Base-by-base conservation (phyloP, 2,888 invertebrate species). In the Tetheella fluctuosa region DNA sequence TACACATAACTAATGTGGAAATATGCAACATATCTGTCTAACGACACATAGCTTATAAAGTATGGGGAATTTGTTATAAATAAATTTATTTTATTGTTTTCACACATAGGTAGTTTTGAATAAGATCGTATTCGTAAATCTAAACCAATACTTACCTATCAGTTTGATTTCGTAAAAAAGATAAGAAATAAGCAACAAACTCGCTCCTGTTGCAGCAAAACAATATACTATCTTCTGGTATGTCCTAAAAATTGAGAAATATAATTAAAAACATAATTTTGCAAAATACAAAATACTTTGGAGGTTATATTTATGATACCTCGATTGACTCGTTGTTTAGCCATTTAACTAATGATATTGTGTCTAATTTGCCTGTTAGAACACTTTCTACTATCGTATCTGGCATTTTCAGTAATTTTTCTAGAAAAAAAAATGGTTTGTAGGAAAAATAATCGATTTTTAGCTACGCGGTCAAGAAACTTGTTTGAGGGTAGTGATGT, bases 151-250 rank as follows among this genome's bases (percentile, higher is more conserved):
- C 86, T 81, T 84, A 94, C 86, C 86, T 85, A 63, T 94, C 94
- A 42, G 94, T 94, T 75, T 94, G 94, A 68, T 84, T 91, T 56
- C 94, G 88, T 65, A 95, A 74, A 76, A 91, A 94, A 25, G 94
- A 91, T 64, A 95, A 78, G 77, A 94, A 95, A 77, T 91, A 94
- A n/a, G 93, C 85, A 37, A 94, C 94, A 80, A 95, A 95, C 67
- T 94, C 94, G 59, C 79, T 88, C 66, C 80, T 85, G 65, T 83
- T 88, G 67, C 89, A 91, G 72, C 89, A 86, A 57, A 83, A 77
- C 63, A 89, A 76, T 63, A 86, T 79, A 74, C 86, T 88, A 64
- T 90, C 89, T 20, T 90, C 89, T 53, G 85, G 80, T 13, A 80
- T 81, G 48, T 85, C 87, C 93, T 93, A 79, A 75, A 90, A 86